Conservation (phyloP, 2,888 invertebrate species). For the Clunio marinus region DNA sequence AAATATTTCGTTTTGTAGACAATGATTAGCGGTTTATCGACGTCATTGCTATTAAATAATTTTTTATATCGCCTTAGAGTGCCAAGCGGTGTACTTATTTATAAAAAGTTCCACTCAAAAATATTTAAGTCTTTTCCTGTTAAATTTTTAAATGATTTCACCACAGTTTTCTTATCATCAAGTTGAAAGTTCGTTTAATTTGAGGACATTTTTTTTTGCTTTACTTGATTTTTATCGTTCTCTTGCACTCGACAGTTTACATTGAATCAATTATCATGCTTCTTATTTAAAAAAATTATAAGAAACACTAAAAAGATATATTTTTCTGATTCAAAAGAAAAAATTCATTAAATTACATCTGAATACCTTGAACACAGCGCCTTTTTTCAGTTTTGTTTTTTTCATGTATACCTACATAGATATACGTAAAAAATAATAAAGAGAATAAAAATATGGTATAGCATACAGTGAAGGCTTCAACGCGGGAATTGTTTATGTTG, state of each 20-base stretch:
- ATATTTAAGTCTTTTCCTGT: not conserved
- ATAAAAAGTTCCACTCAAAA: constrained; percentile 13
- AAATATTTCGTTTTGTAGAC: constrained; percentile 11
- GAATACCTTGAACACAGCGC: constrained; percentile 18
- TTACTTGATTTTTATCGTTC: too few species aligned
- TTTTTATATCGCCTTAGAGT: not conserved
- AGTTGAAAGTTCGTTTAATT: constrained; percentile 24
- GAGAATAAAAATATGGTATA: too few species aligned
- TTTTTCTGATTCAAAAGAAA: not conserved
- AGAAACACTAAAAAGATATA: constrained; percentile 5
- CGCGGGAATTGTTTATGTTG: too few species aligned
- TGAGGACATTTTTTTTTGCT: not conserved
- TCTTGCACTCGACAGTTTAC: too few species aligned
- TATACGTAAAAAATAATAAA: constrained; percentile 30
- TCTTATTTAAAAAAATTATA: not conserved
- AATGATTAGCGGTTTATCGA: constrained; percentile 35
- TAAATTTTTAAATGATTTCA: constrained; percentile 5
- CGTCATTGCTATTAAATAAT: constrained; percentile 8
- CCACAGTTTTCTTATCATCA: not conserved
- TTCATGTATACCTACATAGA: too few species aligned
- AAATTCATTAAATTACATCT: not conserved
- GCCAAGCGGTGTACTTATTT: too few species aligned
- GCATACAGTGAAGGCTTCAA: too few species aligned
- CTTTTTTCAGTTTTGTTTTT: constrained; percentile 28
- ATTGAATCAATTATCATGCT: constrained; percentile 31